Evolutionary conservation across 2,797 vertebrate genomes (phyloP).

Genomic region (Galaxias olidus): DNA sequence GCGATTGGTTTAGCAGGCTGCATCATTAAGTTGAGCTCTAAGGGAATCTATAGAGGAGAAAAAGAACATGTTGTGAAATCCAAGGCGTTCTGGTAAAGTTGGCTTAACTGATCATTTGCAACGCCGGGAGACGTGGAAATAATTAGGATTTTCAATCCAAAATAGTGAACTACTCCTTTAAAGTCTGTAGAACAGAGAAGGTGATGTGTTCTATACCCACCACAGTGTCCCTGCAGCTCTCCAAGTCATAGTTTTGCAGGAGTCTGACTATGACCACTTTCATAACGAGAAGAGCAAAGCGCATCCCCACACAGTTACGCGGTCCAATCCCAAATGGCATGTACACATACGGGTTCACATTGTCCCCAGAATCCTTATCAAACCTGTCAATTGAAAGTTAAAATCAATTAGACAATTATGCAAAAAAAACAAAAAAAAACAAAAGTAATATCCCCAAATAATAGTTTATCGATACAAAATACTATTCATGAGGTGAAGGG

Average conservation of each 20-base stretch:
- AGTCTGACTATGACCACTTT: constrained; percentile 69
- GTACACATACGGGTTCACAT: constrained; percentile 70
- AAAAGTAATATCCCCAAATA: background rate
- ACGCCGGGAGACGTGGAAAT: constrained; percentile 59
- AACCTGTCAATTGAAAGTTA: constrained; percentile 75
- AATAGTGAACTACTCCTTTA: too few species aligned
- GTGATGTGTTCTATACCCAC: constrained; percentile 48
- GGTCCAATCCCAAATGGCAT: constrained; percentile 85
- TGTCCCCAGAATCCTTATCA: constrained; percentile 72
- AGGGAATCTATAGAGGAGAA: background rate
- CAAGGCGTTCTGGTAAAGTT: constrained; percentile 64
- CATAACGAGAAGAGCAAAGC: constrained; percentile 78
- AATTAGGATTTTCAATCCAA: too few species aligned
- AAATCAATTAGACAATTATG: constrained; percentile 56
- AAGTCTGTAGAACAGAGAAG: background rate
- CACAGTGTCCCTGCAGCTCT: constrained; percentile 77
- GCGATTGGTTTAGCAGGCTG: background rate
- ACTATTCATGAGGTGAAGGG: too few species aligned
- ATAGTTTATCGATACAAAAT: too few species aligned
- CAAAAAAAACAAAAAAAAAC: background rate
- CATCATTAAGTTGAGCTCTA: background rate
- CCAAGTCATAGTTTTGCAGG: constrained; percentile 77
- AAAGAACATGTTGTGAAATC: background rate
- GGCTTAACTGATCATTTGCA: too few species aligned
- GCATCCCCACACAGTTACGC: constrained; percentile 84